These are phyloP conservation scores for Paracanthobrama guichenoti DNA, from an alignment of 2,113 vertebrate genomes.

Conservation along the genomic window DNA sequence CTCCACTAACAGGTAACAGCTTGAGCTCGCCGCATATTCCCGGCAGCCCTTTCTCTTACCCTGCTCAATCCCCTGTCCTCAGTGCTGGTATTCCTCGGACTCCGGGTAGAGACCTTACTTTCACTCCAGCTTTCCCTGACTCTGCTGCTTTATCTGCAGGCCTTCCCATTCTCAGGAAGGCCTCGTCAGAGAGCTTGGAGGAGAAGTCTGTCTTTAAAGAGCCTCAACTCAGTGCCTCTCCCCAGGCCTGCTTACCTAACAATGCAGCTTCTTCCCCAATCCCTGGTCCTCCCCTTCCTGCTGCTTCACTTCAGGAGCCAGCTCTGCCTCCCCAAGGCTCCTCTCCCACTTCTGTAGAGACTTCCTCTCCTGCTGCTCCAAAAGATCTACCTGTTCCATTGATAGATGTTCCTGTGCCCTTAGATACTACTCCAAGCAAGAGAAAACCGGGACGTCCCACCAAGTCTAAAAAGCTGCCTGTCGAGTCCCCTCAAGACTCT, in stretches of 20 bases:
- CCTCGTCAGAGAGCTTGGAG: slow-evolving; percentile 82
- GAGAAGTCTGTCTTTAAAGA: slow-evolving; percentile 83
- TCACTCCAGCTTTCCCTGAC: slow-evolving; percentile 91
- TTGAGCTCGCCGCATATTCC: slow-evolving; percentile 90
- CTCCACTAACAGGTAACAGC: slow-evolving; percentile 85
- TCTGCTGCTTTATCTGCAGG: slow-evolving; percentile 75
- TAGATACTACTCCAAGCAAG: slow-evolving; percentile 75
- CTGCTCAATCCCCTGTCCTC: slow-evolving; percentile 88
- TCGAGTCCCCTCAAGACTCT: slow-evolving; percentile 71
- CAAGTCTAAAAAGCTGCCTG: slow-evolving; percentile 74
- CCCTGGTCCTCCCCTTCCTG: slow-evolving; percentile 66
- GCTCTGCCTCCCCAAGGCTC: slow-evolving; percentile 53
- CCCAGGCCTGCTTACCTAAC: slow-evolving; percentile 70
- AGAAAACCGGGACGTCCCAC: slow-evolving; percentile 86
- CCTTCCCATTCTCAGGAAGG: slow-evolving; percentile 74
- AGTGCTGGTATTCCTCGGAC: slow-evolving; percentile 90
- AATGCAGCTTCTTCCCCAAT: slow-evolving; percentile 71
- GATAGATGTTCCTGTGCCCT: slow-evolving; percentile 73
- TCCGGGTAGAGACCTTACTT: slow-evolving; percentile 93
- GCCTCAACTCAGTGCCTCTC: slow-evolving; percentile 77
- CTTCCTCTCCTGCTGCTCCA: slow-evolving; percentile 61
- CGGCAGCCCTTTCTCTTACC: slow-evolving; percentile 94
- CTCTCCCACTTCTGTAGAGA: slow-evolving; percentile 59
- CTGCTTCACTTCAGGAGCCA: slow-evolving; percentile 67
- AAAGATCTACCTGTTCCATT: slow-evolving; percentile 69